Evolutionary conservation across 2,113 vertebrate species (phyloP).

Genomic region (Tragulus kanchil): DNA sequence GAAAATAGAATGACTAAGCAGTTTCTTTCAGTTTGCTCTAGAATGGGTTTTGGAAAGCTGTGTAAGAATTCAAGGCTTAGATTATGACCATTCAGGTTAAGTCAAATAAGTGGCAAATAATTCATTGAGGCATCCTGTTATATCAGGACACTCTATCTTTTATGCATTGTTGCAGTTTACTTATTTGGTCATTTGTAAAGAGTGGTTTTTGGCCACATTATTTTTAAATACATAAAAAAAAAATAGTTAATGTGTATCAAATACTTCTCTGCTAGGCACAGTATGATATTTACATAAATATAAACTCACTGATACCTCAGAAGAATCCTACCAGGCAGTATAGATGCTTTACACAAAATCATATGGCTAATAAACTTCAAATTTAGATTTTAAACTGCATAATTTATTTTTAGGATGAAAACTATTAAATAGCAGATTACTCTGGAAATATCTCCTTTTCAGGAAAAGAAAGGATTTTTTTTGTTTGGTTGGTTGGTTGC

Average conservation of each 20-base stretch:
- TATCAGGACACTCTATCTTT: neutral
- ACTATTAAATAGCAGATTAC: neutral
- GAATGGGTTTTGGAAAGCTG: conserved; percentile 7
- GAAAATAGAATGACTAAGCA: neutral
- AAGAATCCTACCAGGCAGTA: neutral
- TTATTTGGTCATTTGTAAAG: neutral
- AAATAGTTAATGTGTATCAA: neutral
- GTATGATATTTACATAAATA: neutral
- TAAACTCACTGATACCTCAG: neutral
- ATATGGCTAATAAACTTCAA: neutral
- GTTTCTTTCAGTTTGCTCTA: neutral
- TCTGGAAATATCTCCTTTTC: neutral
- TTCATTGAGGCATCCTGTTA: neutral
- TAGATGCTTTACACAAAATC: neutral
- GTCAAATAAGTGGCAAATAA: neutral
- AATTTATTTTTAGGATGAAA: neutral
- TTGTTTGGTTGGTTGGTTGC: neutral
- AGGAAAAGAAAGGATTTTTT: neutral
- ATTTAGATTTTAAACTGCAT: neutral
- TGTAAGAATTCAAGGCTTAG: neutral
- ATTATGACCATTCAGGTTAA: neutral
- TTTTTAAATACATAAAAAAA: neutral
- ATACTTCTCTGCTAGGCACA: neutral
- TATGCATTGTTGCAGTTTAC: neutral
- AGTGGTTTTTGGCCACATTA: neutral